Evolutionary conservation across 2,113 vertebrate genomes (phyloP).

Genomic region (Prionailurus bengalensis): DNA sequence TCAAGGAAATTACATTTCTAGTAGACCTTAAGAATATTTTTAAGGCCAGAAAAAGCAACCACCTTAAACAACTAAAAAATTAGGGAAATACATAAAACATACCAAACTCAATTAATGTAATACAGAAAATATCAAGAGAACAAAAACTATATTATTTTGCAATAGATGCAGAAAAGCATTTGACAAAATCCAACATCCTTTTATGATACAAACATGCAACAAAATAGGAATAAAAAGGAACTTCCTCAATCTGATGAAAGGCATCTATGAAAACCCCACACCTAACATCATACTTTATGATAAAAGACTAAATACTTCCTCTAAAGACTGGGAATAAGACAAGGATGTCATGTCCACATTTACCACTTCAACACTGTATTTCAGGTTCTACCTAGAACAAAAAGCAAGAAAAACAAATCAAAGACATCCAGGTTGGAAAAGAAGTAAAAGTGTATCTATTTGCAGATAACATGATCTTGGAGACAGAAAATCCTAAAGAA

Average conservation of each 20-base stretch:
- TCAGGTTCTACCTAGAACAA: background rate
- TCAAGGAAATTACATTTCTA: background rate
- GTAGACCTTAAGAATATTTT: background rate
- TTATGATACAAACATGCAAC: background rate
- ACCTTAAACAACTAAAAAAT: background rate
- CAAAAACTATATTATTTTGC: background rate
- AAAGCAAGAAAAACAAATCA: background rate
- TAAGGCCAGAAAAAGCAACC: background rate
- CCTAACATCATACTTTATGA: background rate
- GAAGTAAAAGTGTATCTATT: background rate
- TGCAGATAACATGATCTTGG: background rate
- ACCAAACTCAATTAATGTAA: background rate
- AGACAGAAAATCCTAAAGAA: background rate
- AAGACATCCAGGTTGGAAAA: background rate
- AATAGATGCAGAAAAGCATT: background rate
- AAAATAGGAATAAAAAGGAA: background rate
- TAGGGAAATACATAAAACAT: background rate
- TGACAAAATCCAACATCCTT: background rate
- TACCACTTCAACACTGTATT: background rate
- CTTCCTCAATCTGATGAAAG: background rate
- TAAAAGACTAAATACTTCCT: background rate
- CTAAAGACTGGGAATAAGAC: background rate
- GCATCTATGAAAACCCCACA: background rate
- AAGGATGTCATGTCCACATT: background rate
- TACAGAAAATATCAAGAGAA: background rate